Evolutionary conservation across 2,113 vertebrate species (phyloP).

Genomic region (Triplophysa tibetana): DNA sequence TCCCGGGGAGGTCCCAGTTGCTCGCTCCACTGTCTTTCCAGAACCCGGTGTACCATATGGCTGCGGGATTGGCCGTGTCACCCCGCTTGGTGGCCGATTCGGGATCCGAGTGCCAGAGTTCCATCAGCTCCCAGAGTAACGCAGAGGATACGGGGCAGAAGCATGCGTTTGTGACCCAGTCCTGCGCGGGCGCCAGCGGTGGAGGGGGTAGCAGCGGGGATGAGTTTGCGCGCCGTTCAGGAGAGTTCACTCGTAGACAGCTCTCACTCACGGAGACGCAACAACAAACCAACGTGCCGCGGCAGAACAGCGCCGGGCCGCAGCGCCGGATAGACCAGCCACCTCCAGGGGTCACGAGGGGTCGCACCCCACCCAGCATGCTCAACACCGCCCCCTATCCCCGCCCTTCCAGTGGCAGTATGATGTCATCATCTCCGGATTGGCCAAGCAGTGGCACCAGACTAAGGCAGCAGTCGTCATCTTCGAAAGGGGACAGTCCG

Average conservation of each 20-base stretch:
- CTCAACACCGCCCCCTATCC: slow-evolving; percentile 85
- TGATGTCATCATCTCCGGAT: slow-evolving; percentile 82
- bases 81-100: slow-evolving; percentile 84
- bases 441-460: slow-evolving; percentile 73
- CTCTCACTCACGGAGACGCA: slow-evolving; percentile 84
- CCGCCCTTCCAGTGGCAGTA: slow-evolving; percentile 87
- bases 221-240: slow-evolving; percentile 80
- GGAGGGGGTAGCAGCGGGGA: slow-evolving; percentile 77
- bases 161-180: slow-evolving; percentile 79
- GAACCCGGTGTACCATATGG: slow-evolving; percentile 98
- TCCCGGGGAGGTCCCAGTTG: slow-evolving; percentile 81
- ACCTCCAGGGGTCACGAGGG: slow-evolving; percentile 78
- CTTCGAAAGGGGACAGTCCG: slow-evolving; percentile 95
- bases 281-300: slow-evolving; percentile 74
- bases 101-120: slow-evolving; percentile 87
- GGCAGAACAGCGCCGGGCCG: slow-evolving; percentile 86
- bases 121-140: slow-evolving; percentile 88
- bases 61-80: slow-evolving; percentile 82
- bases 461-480: slow-evolving; percentile 89
- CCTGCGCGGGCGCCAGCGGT: slow-evolving; percentile 61
- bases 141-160: slow-evolving; percentile 81
- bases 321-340: slow-evolving; percentile 94
- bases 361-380: slow-evolving; percentile 88
- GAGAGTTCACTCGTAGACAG: slow-evolving; percentile 83
- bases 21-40: slow-evolving; percentile 94